A percentile compares a stretch with the other conserved stretches of the same genome.
These are phyloP conservation scores for Callopanchax toddi DNA, from an alignment of 2,113 vertebrate species.

Conservation along the genomic window DNA sequence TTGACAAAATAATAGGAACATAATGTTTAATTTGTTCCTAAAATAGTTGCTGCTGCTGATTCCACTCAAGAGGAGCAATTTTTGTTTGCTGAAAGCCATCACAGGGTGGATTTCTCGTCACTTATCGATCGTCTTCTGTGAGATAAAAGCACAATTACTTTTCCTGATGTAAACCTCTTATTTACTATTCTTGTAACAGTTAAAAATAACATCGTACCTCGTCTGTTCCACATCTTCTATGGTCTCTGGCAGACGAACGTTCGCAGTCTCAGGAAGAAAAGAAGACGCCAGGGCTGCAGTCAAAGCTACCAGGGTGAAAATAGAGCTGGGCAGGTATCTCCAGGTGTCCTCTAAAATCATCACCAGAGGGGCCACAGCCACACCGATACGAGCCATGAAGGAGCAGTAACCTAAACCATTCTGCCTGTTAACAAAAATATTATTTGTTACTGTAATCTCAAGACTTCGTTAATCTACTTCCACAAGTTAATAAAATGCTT, in stretches of 20 bases:
- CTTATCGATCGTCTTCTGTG: slow-evolving; percentile 49
- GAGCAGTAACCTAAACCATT: slow-evolving; percentile 58
- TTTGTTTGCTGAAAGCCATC: not conserved
- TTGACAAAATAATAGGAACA: no score
- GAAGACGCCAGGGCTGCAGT: slow-evolving; percentile 5
- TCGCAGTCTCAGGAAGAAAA: slow-evolving; percentile 64
- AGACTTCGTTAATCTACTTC: no score
- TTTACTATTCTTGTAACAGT: not conserved
- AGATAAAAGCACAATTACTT: slow-evolving; percentile 17
- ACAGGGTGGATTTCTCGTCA: slow-evolving; percentile 20
- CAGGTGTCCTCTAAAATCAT: slow-evolving; percentile 51
- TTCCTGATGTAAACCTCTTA: not conserved
- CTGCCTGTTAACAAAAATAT: slow-evolving; percentile 36
- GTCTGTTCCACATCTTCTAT: slow-evolving; percentile 80
- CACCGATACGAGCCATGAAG: slow-evolving; percentile 38
- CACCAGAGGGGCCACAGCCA: slow-evolving; percentile 49
- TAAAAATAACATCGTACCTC: slow-evolving; percentile 56
- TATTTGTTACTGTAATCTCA: not conserved
- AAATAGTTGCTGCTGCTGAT: no score
- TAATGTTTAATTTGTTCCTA: no score
- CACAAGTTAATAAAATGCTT: no score
- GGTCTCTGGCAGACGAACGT: slow-evolving; percentile 79
- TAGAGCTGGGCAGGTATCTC: slow-evolving; percentile 26
- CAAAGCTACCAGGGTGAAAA: slow-evolving; percentile 44
- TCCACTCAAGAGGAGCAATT: no score